Base-by-base conservation (phyloP, 1,140 invertebrate species). In the Drosophila teissieri region DNA sequence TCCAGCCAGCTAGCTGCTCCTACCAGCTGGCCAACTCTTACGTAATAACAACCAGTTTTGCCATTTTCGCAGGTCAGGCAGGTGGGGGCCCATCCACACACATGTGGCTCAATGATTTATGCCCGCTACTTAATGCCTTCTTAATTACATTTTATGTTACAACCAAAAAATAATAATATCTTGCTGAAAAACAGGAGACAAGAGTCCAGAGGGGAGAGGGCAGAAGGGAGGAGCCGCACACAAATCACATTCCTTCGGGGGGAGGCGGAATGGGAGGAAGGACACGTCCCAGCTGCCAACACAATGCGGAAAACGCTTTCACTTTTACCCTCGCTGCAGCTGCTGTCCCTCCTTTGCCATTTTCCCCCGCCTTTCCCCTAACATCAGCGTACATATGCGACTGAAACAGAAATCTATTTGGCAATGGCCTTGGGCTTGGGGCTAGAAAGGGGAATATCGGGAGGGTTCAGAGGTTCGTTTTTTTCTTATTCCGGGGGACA, bases 81-180 rank as follows among this genome's bases (percentile, higher is more conserved):
- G 73, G 73, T 65, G 70, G n/a, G 8, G 24, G 45, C 27, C 58
- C 52, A 54, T 52, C 22, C 36, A 62, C 40, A 62, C 70, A 74
- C 63, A 74, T 69, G 70, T 76, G 54, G 49, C 55, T 12, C 49
- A 34, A 83, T 86, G 83, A 86, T 86, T 86, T 86, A 86, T 88
- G 83, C 83, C 76, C 70, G 83, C 65, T 69, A 83, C 83, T 86
- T 86, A 88, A 86, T 86, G 84, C 70, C 83, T 86, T 86, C 83
- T 86, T 86, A 86, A 86, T 88, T 86, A 86, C 83, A 68, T 88
- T 86, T 82, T 86, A 88, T 88, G 79, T 82, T 56, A 72, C 53
- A 19, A 62, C 57, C 42, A 60, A 63, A 69, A 70, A 61, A 83
- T 78, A 69, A 73, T 58, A 68, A 82, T 69, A 68, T 78, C 64